Base-by-base conservation (phyloP, 2,113 vertebrate species). In the Cyphomyrus discorhynchus region DNA sequence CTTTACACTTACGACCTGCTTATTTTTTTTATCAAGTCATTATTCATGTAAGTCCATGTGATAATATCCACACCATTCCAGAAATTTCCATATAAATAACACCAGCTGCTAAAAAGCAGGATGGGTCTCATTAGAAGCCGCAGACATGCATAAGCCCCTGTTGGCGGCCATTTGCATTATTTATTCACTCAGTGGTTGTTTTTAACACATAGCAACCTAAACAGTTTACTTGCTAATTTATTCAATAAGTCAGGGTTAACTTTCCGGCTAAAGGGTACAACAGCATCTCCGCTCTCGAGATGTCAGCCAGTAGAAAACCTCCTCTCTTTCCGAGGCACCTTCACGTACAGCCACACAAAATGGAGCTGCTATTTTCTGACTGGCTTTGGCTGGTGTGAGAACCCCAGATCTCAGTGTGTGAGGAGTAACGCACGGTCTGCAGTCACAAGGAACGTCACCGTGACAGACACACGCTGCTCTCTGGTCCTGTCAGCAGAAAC, bases 1-100 rank as follows among this genome's bases (percentile, higher is more conserved):
- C 91, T 90, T 92, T 88, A 89, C 90, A 91, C 90, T 92, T 91
- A 91, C 85, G 53, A 91, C 84, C 90, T 91, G 90, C 89, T 90
- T 85, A 87, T 80, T 47, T n/a, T 52, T 86, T 86, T 87, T 86
- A 39, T 53, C 49, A 39, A 90, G 89, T 89, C 86, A 87, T 87
- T 58, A 89, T 90, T 89, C 88, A 90, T 52, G 50, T 52, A 15
- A 52, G 50, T 52, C 50, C 50, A 52, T 90, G 89, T 90, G 77
- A 85, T 91, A 92, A 89, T 92, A 90, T 91, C 88, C 85, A 70
- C 66, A 84, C 85, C 82, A 89, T 90, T 90, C 86, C 84, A 82
- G 90, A 88, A 90, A 92, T 90, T 91, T 91, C 86, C 92, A 91
- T 89, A 86, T 87, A 90, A 90, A 89, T 89, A 80, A 88, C 82